A percentile compares a stretch with the other conserved stretches of the same genome.
Evolutionary conservation across 2,888 invertebrate genomes (phyloP).

Genomic region (Trichopoda pennipes): DNA sequence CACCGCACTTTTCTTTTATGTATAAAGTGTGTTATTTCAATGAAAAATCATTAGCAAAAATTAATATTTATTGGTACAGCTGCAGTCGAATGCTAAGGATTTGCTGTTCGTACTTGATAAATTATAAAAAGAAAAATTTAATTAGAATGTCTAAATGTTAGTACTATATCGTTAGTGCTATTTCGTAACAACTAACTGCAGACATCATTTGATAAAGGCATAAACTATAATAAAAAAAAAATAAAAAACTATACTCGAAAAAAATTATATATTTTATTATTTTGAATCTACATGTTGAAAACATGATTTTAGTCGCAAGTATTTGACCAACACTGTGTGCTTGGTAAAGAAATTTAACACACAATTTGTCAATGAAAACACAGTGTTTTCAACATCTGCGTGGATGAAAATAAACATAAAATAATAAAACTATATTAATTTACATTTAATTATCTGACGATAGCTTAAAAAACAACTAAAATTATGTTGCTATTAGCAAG

Average conservation of each 20-base stretch:
- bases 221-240: neutral
- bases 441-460: conserved; percentile 31
- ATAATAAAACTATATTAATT: conserved; percentile 10
- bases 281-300: neutral
- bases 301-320: neutral
- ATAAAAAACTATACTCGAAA: neutral
- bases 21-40: too few species aligned
- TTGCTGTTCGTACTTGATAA: too few species aligned
- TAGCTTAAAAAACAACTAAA: neutral
- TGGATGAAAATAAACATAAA: neutral
- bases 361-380: neutral
- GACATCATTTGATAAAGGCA: too few species aligned
- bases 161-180: too few species aligned
- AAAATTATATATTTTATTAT: neutral
- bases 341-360: neutral
- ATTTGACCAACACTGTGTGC: neutral
- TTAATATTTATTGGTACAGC: too few species aligned
- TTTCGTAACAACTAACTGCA: too few species aligned
- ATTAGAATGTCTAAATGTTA: too few species aligned
- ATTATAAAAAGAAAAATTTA: too few species aligned
- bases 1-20: too few species aligned
- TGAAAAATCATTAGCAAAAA: too few species aligned
- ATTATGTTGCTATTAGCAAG: neutral
- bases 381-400: neutral
- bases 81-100: too few species aligned